phyloP scores from a whole-genome alignment of 2,113 vertebrate species.

The Anas platyrhynchos region DNA sequence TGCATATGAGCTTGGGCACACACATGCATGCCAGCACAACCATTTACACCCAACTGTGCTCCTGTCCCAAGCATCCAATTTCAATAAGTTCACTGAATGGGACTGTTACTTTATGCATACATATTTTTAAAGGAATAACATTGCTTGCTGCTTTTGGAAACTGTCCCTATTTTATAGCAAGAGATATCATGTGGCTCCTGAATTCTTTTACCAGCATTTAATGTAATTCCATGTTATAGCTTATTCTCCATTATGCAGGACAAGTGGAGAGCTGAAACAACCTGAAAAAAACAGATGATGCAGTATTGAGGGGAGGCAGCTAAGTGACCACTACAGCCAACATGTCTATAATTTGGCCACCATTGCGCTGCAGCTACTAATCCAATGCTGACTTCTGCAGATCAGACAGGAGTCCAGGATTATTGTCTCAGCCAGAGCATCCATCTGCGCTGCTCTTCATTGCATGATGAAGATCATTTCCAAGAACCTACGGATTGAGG shows the following conservation, averaged over 20 bases:
- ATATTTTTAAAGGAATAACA: background rate
- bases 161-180: background rate
- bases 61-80: background rate
- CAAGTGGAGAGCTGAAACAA: background rate
- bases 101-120: background rate
- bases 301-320: background rate
- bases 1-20: background rate
- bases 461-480: background rate
- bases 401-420: background rate
- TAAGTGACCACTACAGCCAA: background rate
- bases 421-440: background rate
- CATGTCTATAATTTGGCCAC: background rate
- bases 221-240: background rate
- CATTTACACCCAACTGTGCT: accelerated
- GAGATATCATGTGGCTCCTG: background rate
- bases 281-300: background rate
- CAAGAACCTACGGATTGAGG: background rate
- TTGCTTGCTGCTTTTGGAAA: background rate
- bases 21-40: accelerated
- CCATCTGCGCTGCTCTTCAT: background rate
- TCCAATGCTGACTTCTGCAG: background rate
- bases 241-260: background rate
- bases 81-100: background rate
- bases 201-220: background rate
- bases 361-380: background rate